Conservation (phyloP, 2,888 invertebrate genomes). For the Gerris lacustris region DNA sequence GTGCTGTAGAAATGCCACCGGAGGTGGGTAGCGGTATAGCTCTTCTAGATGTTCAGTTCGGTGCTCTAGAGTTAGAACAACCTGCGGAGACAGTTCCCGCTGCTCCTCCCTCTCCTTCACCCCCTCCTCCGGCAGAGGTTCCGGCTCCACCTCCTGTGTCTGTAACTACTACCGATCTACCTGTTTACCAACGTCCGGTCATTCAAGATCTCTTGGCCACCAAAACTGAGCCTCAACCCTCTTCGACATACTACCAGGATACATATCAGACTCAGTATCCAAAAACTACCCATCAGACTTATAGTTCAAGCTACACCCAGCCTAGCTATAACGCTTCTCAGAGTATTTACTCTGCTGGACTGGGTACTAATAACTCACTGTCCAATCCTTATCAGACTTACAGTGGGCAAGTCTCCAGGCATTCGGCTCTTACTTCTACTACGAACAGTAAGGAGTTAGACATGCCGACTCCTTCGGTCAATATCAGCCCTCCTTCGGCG, state of each 20-base stretch:
- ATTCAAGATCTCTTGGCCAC: background rate
- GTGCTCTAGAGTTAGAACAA: slow-evolving; percentile 32
- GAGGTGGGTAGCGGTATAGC: slow-evolving; percentile 60
- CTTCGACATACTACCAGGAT: background rate
- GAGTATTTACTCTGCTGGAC: slow-evolving; percentile 23
- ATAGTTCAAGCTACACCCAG: background rate
- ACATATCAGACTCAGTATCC: slow-evolving; percentile 6
- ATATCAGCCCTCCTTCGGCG: slow-evolving; percentile 31
- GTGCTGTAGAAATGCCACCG: slow-evolving; percentile 87
- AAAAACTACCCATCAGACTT: slow-evolving; percentile 4
- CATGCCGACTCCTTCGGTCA: background rate
- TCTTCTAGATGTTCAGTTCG: slow-evolving; percentile 82
- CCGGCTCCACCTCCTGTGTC: slow-evolving; percentile 18
- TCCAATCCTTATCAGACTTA: slow-evolving; percentile 23
- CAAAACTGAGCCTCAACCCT: background rate
- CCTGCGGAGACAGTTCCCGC: slow-evolving; percentile 36
- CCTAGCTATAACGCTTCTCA: slow-evolving; percentile 12
- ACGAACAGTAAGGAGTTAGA: slow-evolving; percentile 18
- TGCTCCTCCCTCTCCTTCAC: slow-evolving; percentile 33
- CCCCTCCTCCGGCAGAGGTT: slow-evolving; percentile 30
- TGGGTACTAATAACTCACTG: slow-evolving; percentile 18
- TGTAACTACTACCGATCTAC: slow-evolving; percentile 18
- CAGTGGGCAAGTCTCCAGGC: slow-evolving; percentile 10
- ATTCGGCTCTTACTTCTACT: slow-evolving; percentile 20
- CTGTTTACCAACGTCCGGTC: background rate